A percentile compares a stretch with the other conserved stretches of the same genome.
Conservation (phyloP, 2,113 vertebrate species). For the Sprattus sprattus region DNA sequence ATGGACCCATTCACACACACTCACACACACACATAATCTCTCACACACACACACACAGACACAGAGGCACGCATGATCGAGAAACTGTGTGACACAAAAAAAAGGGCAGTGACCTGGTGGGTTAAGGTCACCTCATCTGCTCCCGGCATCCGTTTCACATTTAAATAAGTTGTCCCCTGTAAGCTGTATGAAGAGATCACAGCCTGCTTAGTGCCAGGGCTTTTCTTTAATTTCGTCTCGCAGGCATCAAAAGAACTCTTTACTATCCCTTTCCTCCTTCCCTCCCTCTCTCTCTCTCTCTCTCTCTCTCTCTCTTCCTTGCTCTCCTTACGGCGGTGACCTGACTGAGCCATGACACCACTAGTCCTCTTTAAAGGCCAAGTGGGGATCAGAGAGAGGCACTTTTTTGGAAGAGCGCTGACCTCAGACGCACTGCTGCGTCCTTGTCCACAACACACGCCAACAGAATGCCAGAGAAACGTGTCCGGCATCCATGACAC, state of each 20-base stretch:
- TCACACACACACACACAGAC: slow-evolving; percentile 6
- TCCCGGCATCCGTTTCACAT: slow-evolving; percentile 72
- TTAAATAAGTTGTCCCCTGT: slow-evolving; percentile 71
- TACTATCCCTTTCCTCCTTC: slow-evolving; percentile 34
- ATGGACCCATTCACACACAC: slow-evolving; percentile 15
- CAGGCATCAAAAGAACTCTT: slow-evolving; percentile 62
- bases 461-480: no score
- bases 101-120: slow-evolving; percentile 66
- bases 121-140: slow-evolving; percentile 79
- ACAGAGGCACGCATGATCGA: slow-evolving; percentile 27
- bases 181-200: slow-evolving; percentile 65
- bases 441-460: neutral
- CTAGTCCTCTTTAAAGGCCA: neutral
- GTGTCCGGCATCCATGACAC: no score
- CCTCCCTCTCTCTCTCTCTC: slow-evolving; percentile 26
- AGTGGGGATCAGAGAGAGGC: neutral
- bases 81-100: neutral
- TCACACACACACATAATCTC: slow-evolving; percentile 21
- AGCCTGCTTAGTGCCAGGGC: slow-evolving; percentile 40
- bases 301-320: neutral
- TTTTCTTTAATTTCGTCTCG: slow-evolving; percentile 47
- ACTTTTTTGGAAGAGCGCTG: neutral
- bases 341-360: neutral
- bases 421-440: neutral
- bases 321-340: neutral